Evolutionary conservation across 2,113 vertebrate genomes (phyloP).

Genomic region (Rhagologus leucostigma): DNA sequence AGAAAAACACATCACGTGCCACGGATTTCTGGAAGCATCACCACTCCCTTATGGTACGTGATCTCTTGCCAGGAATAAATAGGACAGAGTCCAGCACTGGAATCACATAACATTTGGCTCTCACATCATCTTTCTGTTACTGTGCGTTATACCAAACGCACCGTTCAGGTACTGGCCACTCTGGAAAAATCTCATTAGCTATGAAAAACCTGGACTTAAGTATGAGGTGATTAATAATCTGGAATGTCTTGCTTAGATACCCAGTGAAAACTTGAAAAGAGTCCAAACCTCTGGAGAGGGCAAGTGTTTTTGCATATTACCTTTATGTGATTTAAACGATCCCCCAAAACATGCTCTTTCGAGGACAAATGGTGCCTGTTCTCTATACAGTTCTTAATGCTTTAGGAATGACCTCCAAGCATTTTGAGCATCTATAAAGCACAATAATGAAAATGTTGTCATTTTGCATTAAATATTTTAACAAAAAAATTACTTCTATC

Average conservation of each 20-base stretch:
- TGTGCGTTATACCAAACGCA: background rate
- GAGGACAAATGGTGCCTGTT: background rate
- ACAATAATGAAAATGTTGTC: background rate
- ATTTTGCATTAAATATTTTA: background rate
- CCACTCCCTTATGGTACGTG: slow-evolving; percentile 5
- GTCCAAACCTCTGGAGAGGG: background rate
- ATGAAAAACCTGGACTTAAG: background rate
- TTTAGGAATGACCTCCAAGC: background rate
- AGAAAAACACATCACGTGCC: slow-evolving; percentile 43
- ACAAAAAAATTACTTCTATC: background rate
- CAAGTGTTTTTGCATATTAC: background rate
- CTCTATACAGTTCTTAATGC: background rate
- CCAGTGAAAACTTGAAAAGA: background rate
- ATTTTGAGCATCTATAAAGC: background rate
- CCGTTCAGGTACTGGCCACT: background rate
- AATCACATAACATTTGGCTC: slow-evolving; percentile 33
- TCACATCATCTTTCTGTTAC: background rate
- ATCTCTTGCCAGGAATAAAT: slow-evolving; percentile 50
- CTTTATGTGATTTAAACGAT: background rate
- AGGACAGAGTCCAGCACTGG: slow-evolving; percentile 41
- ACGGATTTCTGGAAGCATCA: slow-evolving; percentile 46
- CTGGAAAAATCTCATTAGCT: background rate
- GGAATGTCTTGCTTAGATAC: background rate
- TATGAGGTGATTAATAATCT: background rate
- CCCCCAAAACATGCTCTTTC: background rate